Evolutionary conservation across 1,140 invertebrate species (phyloP).

Genomic region (Macrosteles quadrilineatus): DNA sequence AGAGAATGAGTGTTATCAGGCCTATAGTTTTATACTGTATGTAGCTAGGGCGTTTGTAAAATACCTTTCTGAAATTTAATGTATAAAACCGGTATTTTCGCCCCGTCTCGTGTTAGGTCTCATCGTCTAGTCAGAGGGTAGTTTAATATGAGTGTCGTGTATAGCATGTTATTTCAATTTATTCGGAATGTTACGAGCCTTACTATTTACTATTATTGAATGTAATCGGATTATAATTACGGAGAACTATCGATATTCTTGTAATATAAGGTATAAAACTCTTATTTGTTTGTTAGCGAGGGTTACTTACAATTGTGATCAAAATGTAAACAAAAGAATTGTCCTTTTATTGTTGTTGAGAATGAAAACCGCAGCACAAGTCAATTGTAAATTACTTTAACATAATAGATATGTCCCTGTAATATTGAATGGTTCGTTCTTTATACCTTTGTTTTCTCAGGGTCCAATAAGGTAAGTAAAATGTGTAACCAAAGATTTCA

Average conservation of each 20-base stretch:
- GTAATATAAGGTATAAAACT: constrained; percentile 25
- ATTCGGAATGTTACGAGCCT: constrained; percentile 27
- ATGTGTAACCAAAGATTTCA: too few relatives aligned
- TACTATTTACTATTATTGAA: constrained; percentile 28
- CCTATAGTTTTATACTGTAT: constrained; percentile 25
- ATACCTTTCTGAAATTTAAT: too few relatives aligned
- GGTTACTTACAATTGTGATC: constrained; percentile 24
- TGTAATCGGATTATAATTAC: constrained; percentile 29
- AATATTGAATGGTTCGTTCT: background rate
- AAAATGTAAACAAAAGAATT: constrained; percentile 17
- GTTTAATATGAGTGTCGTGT: constrained; percentile 21
- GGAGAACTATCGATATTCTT: constrained; percentile 27
- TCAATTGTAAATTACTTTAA: constrained; percentile 28
- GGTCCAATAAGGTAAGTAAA: background rate
- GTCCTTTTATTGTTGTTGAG: constrained; percentile 22
- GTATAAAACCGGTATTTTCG: background rate
- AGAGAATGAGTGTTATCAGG: background rate
- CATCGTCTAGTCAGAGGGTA: constrained; percentile 9
- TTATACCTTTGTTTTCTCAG: background rate
- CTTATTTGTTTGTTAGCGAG: constrained; percentile 4
- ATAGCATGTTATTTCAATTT: constrained; percentile 29
- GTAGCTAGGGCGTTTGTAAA: constrained; percentile 12
- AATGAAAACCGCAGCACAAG: constrained; percentile 26
- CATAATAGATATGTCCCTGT: constrained; percentile 26
- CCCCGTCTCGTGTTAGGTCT: background rate